phyloP scores from a whole-genome alignment of 2,797 vertebrate species.

The Eulemur rubriventer region DNA sequence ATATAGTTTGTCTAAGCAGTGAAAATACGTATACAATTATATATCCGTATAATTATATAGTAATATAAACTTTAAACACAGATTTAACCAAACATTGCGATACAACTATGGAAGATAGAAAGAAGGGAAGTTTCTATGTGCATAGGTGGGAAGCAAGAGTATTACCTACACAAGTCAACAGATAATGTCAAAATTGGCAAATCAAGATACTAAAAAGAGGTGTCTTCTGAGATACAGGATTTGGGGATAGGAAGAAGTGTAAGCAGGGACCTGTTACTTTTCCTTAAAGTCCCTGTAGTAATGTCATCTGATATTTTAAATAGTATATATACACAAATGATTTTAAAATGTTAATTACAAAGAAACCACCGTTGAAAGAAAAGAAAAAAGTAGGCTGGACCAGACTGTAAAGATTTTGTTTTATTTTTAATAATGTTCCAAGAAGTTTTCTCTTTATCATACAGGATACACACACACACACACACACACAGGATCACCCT shows the following conservation, averaged over 20 bases:
- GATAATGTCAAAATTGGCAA: not conserved
- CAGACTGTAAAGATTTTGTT: not conserved
- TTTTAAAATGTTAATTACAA: not conserved
- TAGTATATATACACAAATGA: not conserved
- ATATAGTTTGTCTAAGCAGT: not conserved
- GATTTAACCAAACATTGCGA: not conserved
- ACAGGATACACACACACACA: not conserved
- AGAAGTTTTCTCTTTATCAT: not conserved
- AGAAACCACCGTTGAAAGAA: not conserved
- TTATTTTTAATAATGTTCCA: not conserved
- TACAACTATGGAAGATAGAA: not conserved
- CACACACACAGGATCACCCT: not conserved
- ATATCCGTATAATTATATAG: not conserved
- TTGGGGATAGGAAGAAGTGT: not conserved
- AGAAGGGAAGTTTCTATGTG: not conserved
- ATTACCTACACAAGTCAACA: not conserved
- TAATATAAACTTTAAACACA: not conserved
- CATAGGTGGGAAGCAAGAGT: not conserved
- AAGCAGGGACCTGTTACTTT: not conserved
- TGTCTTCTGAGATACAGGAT: not conserved
- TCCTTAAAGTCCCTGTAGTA: not conserved
- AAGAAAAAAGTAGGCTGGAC: not conserved
- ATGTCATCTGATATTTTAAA: not conserved
- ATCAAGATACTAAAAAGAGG: conserved; percentile 13
- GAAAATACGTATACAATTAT: not conserved